Evolutionary conservation across 2,888 invertebrate genomes (phyloP), one percentile per base, ranked within the genome.

Genomic region (Cyclophora punctaria): DNA sequence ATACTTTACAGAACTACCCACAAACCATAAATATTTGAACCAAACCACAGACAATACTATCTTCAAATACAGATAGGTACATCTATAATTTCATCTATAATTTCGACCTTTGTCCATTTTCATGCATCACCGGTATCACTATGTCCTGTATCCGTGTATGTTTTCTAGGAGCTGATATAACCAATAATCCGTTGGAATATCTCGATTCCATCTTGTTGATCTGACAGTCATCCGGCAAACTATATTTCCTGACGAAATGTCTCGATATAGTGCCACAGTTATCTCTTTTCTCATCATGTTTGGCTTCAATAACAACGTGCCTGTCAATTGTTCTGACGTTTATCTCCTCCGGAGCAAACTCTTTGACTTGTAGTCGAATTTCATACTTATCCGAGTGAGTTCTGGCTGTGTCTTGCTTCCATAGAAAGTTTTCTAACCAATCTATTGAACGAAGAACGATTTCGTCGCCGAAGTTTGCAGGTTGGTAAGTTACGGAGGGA

Each of bases 391-490:
- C 73, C 41, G 66, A 67, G 7, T 72, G 67, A 2, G 55, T 62
- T 48, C 64, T 71, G 7, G 76, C 56, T 1, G 60, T 55, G 44
- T 72, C 80, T 53, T 80, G 73, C 51, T 69, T 67, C 81, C 82
- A 81, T 3, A 79, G 80, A 44, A 81, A 76, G 53, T 79, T 78
- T 54, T 80, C 83, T 35, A 82, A 55, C 82, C 83, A 83, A 54
- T 84, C 83, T 46, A 83, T 75, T 2, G 83, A 83, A 46, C 73
- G 72, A 42, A 83, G 57, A 33, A 82, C 62, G 7, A 79, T 59
- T 61, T 84, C 83, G 53, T 83, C 83, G 3, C 77, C 81, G 57
- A 80, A 75, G 51, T 70, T 58, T 34, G 69, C 61, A 48, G 74
- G 74, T 52, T 62, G 67, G 37, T 63, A 54, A 5, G 5, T 5